These are phyloP conservation scores for Leucophenga varia DNA, from an alignment of 1,140 invertebrate species.

Conservation along the genomic window DNA sequence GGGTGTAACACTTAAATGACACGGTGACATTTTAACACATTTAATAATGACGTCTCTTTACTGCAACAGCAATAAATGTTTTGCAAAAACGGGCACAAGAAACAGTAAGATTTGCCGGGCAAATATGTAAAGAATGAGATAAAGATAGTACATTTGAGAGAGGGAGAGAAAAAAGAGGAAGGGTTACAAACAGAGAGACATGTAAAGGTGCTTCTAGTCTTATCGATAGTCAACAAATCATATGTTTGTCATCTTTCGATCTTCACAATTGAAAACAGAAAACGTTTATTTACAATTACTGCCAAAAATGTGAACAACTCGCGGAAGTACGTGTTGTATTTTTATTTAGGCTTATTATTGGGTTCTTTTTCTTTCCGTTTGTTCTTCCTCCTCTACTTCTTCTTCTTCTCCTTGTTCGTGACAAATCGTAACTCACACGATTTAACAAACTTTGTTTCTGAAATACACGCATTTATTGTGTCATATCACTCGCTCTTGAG, in stretches of 20 bases:
- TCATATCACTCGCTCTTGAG: slow-evolving; percentile 19
- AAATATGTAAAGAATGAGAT: slow-evolving; percentile 13
- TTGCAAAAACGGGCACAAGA: slow-evolving; percentile 23
- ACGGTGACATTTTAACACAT: slow-evolving; percentile 31
- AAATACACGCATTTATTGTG: slow-evolving; percentile 33
- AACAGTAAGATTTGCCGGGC: slow-evolving; percentile 16
- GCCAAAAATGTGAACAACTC: slow-evolving; percentile 7
- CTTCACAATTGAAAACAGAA: no score
- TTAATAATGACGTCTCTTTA: slow-evolving; percentile 17
- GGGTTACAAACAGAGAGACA: no score
- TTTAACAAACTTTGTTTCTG: slow-evolving; percentile 26
- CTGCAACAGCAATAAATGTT: slow-evolving; percentile 21
- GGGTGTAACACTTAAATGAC: slow-evolving; percentile 22
- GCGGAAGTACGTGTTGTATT: slow-evolving; percentile 40
- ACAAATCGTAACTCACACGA: slow-evolving; percentile 23
- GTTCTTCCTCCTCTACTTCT: no score
- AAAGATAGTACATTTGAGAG: slow-evolving; percentile 2
- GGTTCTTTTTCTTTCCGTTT: slow-evolving; percentile 28
- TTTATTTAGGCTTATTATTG: slow-evolving; percentile 23
- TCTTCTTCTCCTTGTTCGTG: slow-evolving; percentile 34
- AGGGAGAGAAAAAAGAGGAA: background rate
- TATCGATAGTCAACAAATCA: no score
- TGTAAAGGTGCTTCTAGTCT: slow-evolving; percentile 26
- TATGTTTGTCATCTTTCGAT: no score
- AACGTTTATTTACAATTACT: slow-evolving; percentile 10